Base-by-base conservation (phyloP, 2,797 vertebrate species). In the Danionella dracula region DNA sequence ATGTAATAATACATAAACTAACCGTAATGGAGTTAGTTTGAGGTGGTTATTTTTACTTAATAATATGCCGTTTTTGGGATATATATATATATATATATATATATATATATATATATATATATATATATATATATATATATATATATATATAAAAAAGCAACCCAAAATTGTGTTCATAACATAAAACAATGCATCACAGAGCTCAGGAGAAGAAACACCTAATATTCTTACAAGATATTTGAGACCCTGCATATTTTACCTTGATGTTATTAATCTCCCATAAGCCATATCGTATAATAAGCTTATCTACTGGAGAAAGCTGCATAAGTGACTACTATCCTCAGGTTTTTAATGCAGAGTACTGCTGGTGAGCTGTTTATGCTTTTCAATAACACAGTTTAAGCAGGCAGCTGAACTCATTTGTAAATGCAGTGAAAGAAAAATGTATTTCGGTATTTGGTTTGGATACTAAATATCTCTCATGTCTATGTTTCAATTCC, bases 401-500 rank as follows among this genome's bases (percentile, higher is more conserved):
- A 15, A 9, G 5, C 49, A 44, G 27, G 17, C 61, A 64, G 27
- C 48, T 51, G 27, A 23, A 44, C 19, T 41, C 48, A 12, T 64
- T 44, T 54, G 4, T 9, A 65, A n/a, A 23, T 17, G 17, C 41
- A 32, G 8, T 42, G 44, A 48, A 64, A 3, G 3, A 27, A 27
- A 27, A 27, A 27, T 56, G 32, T 35, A 35, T 37, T 8, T 12
- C n/a, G 23, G 16, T 19, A 32, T 42, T 41, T 20, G 20, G 37
- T 37, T 50, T 51, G 45, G 68, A 60, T 61, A 15, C 42, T 35
- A 15, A 67, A 62, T n/a, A 19, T 56, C 70, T 70, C 42, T 49
- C 54, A 27, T 71, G 63, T 41, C 63, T 19, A 41, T 75, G 53
- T 20, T 37, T 49, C 66, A 29, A 61, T 79, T 54, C 31, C 44